Conservation (phyloP, 1,140 invertebrate species). For the Zaprionus tsacasi region DNA sequence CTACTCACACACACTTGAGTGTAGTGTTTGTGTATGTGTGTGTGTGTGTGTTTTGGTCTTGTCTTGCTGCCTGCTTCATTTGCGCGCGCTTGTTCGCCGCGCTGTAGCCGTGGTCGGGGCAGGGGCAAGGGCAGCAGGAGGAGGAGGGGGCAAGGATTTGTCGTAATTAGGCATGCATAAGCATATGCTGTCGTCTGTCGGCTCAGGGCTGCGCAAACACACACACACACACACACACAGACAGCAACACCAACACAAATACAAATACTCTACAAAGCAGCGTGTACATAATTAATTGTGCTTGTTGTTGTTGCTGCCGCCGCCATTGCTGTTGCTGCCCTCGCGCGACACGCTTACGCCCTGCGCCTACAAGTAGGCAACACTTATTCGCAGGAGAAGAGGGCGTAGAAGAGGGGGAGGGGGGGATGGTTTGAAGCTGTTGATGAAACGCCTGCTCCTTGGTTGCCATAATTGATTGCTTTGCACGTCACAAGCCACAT, state of each 20-base stretch:
- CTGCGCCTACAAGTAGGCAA: conserved; percentile 63
- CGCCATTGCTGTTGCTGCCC: neutral
- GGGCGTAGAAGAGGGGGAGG: neutral
- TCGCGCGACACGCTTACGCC: conserved; percentile 43
- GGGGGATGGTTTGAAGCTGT: conserved; percentile 15
- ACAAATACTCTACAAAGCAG: conserved; percentile 36
- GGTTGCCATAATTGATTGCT: conserved; percentile 76
- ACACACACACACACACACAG: conserved; percentile 36
- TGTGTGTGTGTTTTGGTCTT: conserved; percentile 32
- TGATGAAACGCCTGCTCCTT: conserved; percentile 49
- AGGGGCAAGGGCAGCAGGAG: conserved; percentile 50
- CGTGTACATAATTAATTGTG: conserved; percentile 79
- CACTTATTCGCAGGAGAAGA: conserved; percentile 35
- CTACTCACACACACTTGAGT: neutral
- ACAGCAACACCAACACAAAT: neutral
- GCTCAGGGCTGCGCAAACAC: conserved; percentile 69
- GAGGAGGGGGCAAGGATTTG: conserved; percentile 63
- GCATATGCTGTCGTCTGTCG: conserved; percentile 77
- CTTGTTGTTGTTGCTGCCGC: conserved; percentile 43
- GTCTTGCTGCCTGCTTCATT: conserved; percentile 62
- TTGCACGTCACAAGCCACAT: conserved; percentile 65
- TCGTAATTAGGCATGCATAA: conserved; percentile 82
- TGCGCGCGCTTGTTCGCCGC: conserved; percentile 65
- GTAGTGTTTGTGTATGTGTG: conserved; percentile 18
- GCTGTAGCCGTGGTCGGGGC: conserved; percentile 6